phyloP scores from a whole-genome alignment of 2,797 vertebrate species.

The Pagetopsis macropterus region DNA sequence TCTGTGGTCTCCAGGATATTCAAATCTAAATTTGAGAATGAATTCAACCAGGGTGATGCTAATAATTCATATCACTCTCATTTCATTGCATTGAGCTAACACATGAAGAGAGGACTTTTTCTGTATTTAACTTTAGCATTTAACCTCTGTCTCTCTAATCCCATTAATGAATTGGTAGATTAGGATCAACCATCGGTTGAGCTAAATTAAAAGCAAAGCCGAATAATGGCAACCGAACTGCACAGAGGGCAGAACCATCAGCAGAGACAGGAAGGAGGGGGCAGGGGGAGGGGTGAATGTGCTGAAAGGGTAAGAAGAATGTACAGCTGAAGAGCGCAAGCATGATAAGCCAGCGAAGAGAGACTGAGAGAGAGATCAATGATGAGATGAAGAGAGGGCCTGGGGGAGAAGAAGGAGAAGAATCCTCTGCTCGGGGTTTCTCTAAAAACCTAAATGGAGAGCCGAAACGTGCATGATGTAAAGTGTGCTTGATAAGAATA shows the following conservation, averaged over 20 bases:
- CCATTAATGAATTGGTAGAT: slow-evolving; percentile 54
- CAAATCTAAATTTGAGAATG: no score
- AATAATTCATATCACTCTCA: no score
- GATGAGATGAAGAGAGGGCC: slow-evolving; percentile 27
- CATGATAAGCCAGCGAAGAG: background rate
- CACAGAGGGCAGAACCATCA: background rate
- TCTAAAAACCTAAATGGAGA: background rate
- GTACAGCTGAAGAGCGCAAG: slow-evolving; percentile 11
- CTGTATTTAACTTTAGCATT: slow-evolving; percentile 18
- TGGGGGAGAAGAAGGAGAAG: slow-evolving; percentile 4
- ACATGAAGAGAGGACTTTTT: slow-evolving; percentile 23
- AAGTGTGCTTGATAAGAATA: background rate
- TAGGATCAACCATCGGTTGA: slow-evolving; percentile 14
- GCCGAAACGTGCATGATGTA: background rate
- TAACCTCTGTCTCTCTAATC: slow-evolving; percentile 34
- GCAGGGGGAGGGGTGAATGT: background rate
- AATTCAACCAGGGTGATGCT: no score
- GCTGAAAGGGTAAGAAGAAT: slow-evolving; percentile 30
- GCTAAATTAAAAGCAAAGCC: slow-evolving; percentile 29
- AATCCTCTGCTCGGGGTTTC: background rate
- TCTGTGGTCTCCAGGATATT: no score
- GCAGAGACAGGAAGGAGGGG: slow-evolving; percentile 11
- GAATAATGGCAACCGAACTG: background rate
- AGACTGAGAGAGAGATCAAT: slow-evolving; percentile 26
- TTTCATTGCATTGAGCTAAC: slow-evolving; percentile 20